These are phyloP conservation scores for Xenopus petersii DNA, from an alignment of 2,797 vertebrate species.

Conservation along the genomic window DNA sequence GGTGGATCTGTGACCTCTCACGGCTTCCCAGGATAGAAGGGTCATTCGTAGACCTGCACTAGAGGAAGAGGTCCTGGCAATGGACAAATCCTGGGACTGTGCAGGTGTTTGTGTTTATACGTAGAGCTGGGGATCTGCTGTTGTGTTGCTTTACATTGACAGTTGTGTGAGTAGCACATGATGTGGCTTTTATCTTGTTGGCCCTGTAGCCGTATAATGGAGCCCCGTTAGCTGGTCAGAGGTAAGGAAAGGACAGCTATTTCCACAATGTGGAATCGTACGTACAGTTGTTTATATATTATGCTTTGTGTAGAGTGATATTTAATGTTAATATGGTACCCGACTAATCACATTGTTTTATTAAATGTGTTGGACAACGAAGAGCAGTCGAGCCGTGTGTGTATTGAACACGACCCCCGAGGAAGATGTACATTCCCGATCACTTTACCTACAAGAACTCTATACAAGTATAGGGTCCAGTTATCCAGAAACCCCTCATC, in stretches of 20 bases:
- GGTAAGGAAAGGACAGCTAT: constrained; percentile 7
- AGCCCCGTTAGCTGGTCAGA: neutral
- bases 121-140: neutral
- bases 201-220: neutral
- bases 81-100: neutral
- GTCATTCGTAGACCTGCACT: neutral
- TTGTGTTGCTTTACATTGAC: neutral
- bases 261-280: constrained; percentile 45
- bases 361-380: constrained; percentile 21
- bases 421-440: neutral
- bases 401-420: neutral
- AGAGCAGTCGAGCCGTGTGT: constrained; percentile 1
- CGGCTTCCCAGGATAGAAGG: neutral
- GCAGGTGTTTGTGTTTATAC: neutral
- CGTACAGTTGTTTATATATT: constrained; percentile 14
- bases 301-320: constrained; percentile 11
- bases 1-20: too few species aligned
- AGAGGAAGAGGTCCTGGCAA: neutral
- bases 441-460: too few species aligned
- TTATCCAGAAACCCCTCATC: too few species aligned
- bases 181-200: neutral
- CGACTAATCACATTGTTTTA: constrained; percentile 1
- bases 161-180: neutral
- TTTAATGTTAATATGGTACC: constrained; percentile 11
- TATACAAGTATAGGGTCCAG: too few species aligned